Evolutionary conservation across 1,140 invertebrate genomes (phyloP), one percentile per base, ranked within the genome.

Genomic region (Magallana ariakensis): DNA sequence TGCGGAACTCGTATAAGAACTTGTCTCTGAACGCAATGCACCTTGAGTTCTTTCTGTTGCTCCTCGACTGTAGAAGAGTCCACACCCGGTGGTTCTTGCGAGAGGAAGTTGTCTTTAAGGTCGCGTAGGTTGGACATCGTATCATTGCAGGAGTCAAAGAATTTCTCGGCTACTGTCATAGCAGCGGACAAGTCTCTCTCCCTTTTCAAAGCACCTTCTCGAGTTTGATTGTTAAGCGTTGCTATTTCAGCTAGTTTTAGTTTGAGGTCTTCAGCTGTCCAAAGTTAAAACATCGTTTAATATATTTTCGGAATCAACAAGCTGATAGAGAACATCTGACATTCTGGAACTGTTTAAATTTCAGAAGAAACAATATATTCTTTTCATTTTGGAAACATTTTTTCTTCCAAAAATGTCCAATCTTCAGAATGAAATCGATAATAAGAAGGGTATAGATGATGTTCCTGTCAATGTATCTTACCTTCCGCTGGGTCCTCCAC

Each of bases 71-170:
- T 91, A 8, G 96, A 96, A 0, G 92, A 90, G 83, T 94, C 93
- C 0, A 98, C 97, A 1, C 98, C 98, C 0, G 98, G 98, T 62
- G 98, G 98, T 91, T 99, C 97, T 95, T 99, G 98, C 66, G 97
- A 97, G 0, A 96, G 96, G 33, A 99, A 95, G 13, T 97, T 97
- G 92, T 99, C 98, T 92, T 98, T 97, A 8, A 99, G 95, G 91
- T 99, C 98, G 84, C 97, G 96, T 16, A 99, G 94, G 1, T 97
- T 97, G 6, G 96, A 96, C 97, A 99, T 98, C 5, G 99, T 97
- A n/a, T 96, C 96, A 86, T 97, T 97, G 83, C 99, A 95, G 92
- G 99, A 97, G 87, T 97, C 96, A 98, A 98, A 99, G 97, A 99
- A 99, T 81, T 96, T 96, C 89, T 98, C 97, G 0, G 99, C 98